These are phyloP conservation scores for Thalassarche chlororhynchos DNA, from an alignment of 2,113 vertebrate genomes.

Conservation along the genomic window DNA sequence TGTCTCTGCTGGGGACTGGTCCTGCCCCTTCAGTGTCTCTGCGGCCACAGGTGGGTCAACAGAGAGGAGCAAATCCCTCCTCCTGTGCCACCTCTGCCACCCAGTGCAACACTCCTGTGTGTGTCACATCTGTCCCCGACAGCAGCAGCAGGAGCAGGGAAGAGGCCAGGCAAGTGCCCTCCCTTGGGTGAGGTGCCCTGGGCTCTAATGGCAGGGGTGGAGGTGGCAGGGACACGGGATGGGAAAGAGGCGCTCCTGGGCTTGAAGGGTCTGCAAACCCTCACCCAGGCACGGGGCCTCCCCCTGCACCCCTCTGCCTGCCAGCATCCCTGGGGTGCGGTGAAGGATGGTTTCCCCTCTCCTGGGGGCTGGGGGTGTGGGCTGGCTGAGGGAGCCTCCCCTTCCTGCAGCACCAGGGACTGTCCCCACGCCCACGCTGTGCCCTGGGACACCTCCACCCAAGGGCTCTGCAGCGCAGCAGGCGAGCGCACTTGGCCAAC, in stretches of 20 bases:
- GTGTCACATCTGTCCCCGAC: neutral
- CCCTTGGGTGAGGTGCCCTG: neutral
- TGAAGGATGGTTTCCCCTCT: neutral
- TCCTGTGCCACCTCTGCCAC: neutral
- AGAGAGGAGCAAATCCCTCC: neutral
- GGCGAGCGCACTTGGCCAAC: constrained; percentile 72
- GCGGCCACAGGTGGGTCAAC: neutral
- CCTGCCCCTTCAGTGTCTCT: neutral
- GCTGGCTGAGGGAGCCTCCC: neutral
- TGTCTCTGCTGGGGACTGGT: neutral
- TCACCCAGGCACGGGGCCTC: neutral
- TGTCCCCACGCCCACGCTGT: neutral
- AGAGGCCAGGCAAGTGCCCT: neutral
- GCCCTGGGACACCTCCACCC: neutral
- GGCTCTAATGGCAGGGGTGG: neutral
- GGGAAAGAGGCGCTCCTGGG: neutral
- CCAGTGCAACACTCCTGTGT: neutral
- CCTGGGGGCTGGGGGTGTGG: neutral
- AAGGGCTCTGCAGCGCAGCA: constrained; percentile 69
- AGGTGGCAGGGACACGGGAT: neutral
- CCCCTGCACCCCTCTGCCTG: neutral
- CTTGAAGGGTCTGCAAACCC: neutral
- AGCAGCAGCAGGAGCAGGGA: neutral
- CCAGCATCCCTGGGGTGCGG: neutral
- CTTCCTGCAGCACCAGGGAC: neutral